phyloP scores from a whole-genome alignment of 2,797 vertebrate genomes.

The Eidolon dupreanum region DNA sequence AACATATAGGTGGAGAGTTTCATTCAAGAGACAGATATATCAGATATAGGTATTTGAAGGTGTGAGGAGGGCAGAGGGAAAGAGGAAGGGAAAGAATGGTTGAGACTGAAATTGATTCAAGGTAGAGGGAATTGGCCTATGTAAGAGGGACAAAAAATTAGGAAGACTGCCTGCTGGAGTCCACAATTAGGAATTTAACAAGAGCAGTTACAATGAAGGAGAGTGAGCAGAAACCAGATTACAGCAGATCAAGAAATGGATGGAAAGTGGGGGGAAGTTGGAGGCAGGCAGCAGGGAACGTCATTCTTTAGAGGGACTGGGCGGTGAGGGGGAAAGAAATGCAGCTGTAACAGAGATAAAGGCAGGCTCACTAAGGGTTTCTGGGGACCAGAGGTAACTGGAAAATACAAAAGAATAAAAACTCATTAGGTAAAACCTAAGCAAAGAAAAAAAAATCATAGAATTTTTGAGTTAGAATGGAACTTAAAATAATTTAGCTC shows the following conservation, averaged over 20 bases:
- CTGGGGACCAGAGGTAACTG: neutral
- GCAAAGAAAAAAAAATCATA: neutral
- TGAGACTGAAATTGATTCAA: neutral
- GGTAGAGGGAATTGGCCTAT: neutral
- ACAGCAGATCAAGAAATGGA: neutral
- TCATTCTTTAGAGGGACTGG: no score
- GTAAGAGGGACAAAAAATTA: neutral
- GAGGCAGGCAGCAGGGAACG: neutral
- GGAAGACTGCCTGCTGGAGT: neutral
- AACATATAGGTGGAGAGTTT: neutral
- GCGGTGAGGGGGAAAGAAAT: neutral
- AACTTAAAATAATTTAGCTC: neutral
- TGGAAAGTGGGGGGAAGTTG: neutral
- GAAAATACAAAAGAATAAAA: neutral
- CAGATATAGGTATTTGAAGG: neutral
- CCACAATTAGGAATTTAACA: neutral
- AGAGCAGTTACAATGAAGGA: neutral
- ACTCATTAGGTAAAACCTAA: neutral
- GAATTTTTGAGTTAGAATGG: neutral
- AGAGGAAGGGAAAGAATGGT: no score
- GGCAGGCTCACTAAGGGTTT: neutral
- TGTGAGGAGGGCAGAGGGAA: fast-evolving
- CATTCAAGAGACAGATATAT: neutral
- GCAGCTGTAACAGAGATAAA: no score
- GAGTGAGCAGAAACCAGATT: neutral